These are phyloP conservation scores for Colaptes auratus DNA, from an alignment of 2,113 vertebrate species.

Conservation along the genomic window DNA sequence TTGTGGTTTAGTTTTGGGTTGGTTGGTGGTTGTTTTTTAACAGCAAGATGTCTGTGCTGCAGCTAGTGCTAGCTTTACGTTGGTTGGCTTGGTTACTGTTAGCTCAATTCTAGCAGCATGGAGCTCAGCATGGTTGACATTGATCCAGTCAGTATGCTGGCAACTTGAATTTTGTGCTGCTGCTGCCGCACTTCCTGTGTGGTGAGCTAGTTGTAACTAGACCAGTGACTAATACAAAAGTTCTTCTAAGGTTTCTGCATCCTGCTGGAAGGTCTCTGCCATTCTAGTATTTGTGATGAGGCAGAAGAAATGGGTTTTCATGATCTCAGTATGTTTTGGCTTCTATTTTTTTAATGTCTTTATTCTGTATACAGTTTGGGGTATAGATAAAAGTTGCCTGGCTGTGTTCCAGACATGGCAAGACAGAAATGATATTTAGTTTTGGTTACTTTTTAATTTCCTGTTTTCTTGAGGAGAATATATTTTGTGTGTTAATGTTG, in stretches of 20 bases:
- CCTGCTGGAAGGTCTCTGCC: background rate
- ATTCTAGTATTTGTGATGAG: background rate
- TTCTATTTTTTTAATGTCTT: background rate
- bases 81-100: background rate
- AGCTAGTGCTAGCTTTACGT: background rate
- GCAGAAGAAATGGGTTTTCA: background rate
- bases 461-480: background rate
- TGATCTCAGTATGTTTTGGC: background rate
- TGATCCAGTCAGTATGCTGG: background rate
- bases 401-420: background rate
- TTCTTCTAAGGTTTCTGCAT: background rate
- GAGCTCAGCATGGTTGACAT: background rate
- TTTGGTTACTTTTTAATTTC: background rate
- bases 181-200: background rate
- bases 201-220: background rate
- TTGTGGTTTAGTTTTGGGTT: background rate
- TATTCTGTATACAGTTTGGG: background rate
- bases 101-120: background rate
- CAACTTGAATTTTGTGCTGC: background rate
- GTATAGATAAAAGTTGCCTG: background rate
- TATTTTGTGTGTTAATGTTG: background rate
- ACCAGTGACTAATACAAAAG: background rate
- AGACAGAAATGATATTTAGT: background rate
- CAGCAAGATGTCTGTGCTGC: background rate
- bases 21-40: background rate